A percentile compares a stretch with the other conserved stretches of the same genome.
phyloP scores from a whole-genome alignment of 2,797 vertebrate genomes.

The Mus spretus region DNA sequence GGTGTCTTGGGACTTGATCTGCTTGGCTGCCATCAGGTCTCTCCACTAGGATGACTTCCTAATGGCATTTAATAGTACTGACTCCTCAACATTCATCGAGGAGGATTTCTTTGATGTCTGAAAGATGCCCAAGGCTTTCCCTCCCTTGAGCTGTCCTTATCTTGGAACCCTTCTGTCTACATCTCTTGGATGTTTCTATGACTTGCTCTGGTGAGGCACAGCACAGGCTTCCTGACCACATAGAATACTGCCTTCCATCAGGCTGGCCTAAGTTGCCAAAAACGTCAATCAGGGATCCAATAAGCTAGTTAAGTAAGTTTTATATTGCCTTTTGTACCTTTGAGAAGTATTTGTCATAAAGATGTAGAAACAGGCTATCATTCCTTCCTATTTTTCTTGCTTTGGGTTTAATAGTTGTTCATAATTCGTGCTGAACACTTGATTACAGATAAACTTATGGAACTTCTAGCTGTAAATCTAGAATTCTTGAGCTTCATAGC shows the following conservation, averaged over 20 bases:
- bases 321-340: conserved; percentile 60
- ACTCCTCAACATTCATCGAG: background rate
- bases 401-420: conserved; percentile 80
- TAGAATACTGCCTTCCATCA: background rate
- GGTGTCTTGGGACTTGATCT: background rate
- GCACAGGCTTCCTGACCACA: background rate
- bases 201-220: background rate
- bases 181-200: background rate
- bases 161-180: background rate
- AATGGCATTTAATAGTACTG: background rate
- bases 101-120: conserved; percentile 18
- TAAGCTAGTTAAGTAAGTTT: conserved; percentile 69
- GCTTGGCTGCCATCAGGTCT: background rate
- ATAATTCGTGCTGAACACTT: conserved; percentile 81
- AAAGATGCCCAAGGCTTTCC: background rate
- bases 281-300: conserved; percentile 80
- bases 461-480: conserved; percentile 82
- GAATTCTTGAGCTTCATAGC: conserved; percentile 86
- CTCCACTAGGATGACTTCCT: background rate
- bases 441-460: conserved; percentile 75
- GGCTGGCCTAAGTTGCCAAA: conserved; percentile 41
- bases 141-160: background rate
- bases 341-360: conserved; percentile 62
- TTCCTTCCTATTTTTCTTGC: background rate
- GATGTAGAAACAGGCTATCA: conserved; percentile 64